These are phyloP conservation scores for Dendrocincla fuliginosa DNA, from an alignment of 2,797 vertebrate genomes.

Conservation along the genomic window DNA sequence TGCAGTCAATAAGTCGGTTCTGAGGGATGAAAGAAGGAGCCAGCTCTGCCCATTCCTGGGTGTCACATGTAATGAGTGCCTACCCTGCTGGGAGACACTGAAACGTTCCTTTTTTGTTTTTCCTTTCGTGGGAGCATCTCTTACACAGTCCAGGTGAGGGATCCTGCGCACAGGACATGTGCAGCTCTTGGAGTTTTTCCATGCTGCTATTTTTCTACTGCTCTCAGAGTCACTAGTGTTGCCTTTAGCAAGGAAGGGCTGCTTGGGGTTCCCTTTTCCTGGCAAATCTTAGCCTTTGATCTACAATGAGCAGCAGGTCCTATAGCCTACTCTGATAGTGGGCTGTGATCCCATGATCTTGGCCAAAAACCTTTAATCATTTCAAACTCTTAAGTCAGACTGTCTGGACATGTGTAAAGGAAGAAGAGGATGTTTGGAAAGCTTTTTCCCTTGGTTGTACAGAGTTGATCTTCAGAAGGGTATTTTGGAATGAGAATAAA, in stretches of 20 bases:
- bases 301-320: not conserved
- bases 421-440: not conserved
- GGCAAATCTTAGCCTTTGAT: too few relatives aligned
- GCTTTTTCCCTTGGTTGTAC: not conserved
- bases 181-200: too few relatives aligned
- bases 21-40: not conserved
- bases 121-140: not conserved
- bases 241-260: too few relatives aligned
- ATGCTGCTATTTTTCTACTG: too few relatives aligned
- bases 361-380: not conserved
- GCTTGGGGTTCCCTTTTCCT: too few relatives aligned
- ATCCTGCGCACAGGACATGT: accelerated
- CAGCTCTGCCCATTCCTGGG: not conserved
- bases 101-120: not conserved
- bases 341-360: not conserved
- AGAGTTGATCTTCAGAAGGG: not conserved
- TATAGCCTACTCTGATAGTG: accelerated
- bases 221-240: too few relatives aligned
- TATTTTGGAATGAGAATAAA: not conserved
- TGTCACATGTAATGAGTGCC: not conserved
- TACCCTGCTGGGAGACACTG: not conserved
- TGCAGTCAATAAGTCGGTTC: not conserved
- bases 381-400: not conserved
- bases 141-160: accelerated
- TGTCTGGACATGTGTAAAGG: not conserved